Evolutionary conservation across 2,113 vertebrate genomes (phyloP).

Genomic region (Scytalopus superciliaris): DNA sequence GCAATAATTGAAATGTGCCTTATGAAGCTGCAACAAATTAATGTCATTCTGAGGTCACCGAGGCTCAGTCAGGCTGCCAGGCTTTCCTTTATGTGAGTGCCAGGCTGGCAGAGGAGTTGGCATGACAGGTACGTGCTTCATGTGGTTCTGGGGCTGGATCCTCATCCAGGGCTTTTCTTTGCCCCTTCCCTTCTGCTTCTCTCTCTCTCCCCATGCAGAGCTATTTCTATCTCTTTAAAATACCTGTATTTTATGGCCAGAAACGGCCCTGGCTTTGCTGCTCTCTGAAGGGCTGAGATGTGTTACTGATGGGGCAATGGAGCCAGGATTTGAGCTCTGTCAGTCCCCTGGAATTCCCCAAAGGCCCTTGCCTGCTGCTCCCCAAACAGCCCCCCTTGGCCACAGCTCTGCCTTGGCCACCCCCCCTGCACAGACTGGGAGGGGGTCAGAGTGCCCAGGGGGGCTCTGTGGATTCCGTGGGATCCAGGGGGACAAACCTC

Average conservation of each 20-base stretch:
- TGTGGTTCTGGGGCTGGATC: background rate
- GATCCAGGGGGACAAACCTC: background rate
- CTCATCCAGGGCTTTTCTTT: background rate
- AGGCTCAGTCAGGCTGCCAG: background rate
- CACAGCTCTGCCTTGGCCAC: background rate
- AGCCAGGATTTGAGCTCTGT: background rate
- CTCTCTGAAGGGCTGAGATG: background rate
- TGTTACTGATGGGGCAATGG: too few relatives aligned
- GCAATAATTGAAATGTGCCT: background rate
- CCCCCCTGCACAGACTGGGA: too few relatives aligned
- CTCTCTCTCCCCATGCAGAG: background rate
- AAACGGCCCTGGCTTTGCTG: background rate
- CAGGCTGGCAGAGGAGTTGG: background rate
- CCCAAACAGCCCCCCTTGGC: accelerated
- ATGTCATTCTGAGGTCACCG: background rate
- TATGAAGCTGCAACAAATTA: background rate
- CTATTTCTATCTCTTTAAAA: background rate
- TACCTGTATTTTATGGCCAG: accelerated
- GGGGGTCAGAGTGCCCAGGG: background rate
- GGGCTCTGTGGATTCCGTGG: background rate
- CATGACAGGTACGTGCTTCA: accelerated
- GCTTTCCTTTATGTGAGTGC: background rate
- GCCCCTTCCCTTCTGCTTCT: background rate
- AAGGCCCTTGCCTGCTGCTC: background rate
- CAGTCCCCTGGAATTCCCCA: background rate